These are phyloP conservation scores for Heterohyrax brucei DNA, from an alignment of 2,797 vertebrate species.

Conservation along the genomic window DNA sequence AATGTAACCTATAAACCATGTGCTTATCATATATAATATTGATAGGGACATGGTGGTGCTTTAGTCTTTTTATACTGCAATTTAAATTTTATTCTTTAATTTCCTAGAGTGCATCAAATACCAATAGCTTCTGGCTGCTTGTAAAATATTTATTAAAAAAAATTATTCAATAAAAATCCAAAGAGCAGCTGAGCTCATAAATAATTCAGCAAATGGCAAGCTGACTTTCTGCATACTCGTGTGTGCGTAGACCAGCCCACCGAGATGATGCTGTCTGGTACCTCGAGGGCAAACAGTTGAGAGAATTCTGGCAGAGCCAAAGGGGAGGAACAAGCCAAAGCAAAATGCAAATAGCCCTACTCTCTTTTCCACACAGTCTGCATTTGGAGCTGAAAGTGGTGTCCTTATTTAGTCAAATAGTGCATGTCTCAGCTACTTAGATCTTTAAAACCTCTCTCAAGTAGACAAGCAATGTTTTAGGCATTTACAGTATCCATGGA, in stretches of 20 bases:
- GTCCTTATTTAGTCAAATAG: constrained; percentile 30
- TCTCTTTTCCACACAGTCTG: constrained; percentile 7
- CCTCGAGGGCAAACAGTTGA: not conserved
- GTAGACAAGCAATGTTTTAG: not conserved
- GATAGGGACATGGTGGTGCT: not conserved
- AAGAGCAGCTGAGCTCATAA: constrained; percentile 83
- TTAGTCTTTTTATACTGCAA: constrained; percentile 42
- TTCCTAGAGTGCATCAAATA: constrained; percentile 77
- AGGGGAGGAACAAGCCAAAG: not conserved
- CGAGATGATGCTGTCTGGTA: not conserved
- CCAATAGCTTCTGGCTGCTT: constrained; percentile 77
- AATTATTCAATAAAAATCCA: constrained; percentile 78
- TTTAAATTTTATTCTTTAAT: constrained; percentile 77
- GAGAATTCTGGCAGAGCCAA: not conserved
- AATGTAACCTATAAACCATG: not conserved
- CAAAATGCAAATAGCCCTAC: not conserved
- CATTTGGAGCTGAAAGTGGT: not conserved
- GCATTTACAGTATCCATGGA: not conserved
- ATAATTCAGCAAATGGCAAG: constrained; percentile 81
- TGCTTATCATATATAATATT: not conserved
- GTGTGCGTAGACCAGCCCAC: not conserved
- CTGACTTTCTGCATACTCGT: constrained; percentile 60
- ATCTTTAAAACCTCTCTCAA: not conserved
- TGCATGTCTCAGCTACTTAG: not conserved
- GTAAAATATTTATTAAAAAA: constrained; percentile 84